Evolutionary conservation across 2,888 invertebrate genomes (phyloP).

Genomic region (Biston stratarius): DNA sequence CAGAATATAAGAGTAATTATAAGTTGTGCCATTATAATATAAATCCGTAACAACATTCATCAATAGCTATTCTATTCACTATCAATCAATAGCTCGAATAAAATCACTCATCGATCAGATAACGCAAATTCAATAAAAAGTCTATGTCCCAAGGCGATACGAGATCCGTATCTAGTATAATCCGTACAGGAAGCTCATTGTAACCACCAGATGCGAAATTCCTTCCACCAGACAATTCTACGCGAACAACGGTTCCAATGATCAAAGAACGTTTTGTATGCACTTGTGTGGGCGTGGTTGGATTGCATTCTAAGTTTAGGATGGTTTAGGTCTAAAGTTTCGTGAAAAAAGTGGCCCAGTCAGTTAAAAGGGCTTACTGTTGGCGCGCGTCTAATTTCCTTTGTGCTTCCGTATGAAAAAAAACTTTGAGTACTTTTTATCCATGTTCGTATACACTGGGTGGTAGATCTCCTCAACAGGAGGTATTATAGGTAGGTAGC

Average conservation of each 20-base stretch:
- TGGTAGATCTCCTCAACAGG: no score
- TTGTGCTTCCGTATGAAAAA: conserved; percentile 41
- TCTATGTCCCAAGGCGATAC: conserved; percentile 71
- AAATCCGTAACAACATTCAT: no score
- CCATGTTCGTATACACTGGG: not conserved
- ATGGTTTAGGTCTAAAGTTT: conserved; percentile 64
- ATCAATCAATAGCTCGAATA: conserved; percentile 60
- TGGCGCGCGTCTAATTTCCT: conserved; percentile 43
- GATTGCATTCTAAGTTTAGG: conserved; percentile 65
- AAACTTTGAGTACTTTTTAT: conserved; percentile 21
- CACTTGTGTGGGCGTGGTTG: conserved; percentile 77
- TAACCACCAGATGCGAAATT: conserved; percentile 83
- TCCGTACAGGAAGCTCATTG: conserved; percentile 84
- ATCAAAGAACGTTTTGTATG: conserved; percentile 53
- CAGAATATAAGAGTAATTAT: no score
- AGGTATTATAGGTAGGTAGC: no score
- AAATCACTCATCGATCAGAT: conserved; percentile 57
- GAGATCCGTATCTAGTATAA: conserved; percentile 78
- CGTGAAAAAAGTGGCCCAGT: conserved; percentile 46
- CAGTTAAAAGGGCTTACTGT: conserved; percentile 43
- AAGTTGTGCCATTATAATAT: not conserved
- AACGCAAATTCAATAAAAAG: conserved; percentile 68
- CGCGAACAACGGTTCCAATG: conserved; percentile 56
- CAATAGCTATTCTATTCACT: conserved; percentile 38
- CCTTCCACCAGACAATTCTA: conserved; percentile 54